A percentile compares a stretch with the other conserved stretches of the same genome.
Evolutionary conservation across 1,140 invertebrate species (phyloP).

Genomic region (Drosophila ogumai): DNA sequence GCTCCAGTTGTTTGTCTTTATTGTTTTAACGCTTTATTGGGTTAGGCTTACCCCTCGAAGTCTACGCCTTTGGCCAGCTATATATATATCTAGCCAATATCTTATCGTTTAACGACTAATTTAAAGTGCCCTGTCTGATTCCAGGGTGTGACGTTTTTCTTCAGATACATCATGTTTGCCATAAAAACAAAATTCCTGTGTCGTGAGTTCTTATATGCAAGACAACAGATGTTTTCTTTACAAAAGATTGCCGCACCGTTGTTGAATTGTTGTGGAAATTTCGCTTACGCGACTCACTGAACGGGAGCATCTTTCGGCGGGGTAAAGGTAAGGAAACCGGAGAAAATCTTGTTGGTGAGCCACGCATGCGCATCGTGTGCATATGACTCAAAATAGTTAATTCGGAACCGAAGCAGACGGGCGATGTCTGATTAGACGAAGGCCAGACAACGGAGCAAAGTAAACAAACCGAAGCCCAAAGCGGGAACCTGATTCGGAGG

Average conservation of each 20-base stretch:
- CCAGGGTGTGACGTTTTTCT: constrained; percentile 40
- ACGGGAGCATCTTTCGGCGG: constrained; percentile 26
- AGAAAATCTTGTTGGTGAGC: constrained; percentile 8
- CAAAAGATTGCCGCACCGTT: constrained; percentile 1
- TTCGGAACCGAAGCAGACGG: constrained; percentile 21
- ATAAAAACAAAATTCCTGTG: constrained; percentile 35
- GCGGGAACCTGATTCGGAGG: constrained; percentile 39
- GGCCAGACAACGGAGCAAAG: constrained; percentile 42
- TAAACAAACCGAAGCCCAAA: constrained; percentile 39
- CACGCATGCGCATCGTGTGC: constrained; percentile 60
- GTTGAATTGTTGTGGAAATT: not conserved
- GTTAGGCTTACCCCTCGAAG: constrained; percentile 22
- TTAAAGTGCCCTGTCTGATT: constrained; percentile 35
- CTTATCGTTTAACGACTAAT: constrained; percentile 52
- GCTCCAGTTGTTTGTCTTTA: constrained; percentile 9
- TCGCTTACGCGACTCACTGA: constrained; percentile 14
- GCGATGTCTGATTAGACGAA: constrained; percentile 29
- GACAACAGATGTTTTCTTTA: constrained; percentile 49
- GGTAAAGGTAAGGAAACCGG: not conserved
- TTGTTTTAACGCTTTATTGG: constrained; percentile 32
- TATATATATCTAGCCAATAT: constrained; percentile 51
- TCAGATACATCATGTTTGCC: constrained; percentile 41
- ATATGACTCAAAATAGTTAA: constrained; percentile 51
- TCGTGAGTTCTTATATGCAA: constrained; percentile 36
- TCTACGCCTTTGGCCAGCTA: constrained; percentile 1